Conservation (phyloP, 2,888 invertebrate genomes). For the Acrobasis repandana region DNA sequence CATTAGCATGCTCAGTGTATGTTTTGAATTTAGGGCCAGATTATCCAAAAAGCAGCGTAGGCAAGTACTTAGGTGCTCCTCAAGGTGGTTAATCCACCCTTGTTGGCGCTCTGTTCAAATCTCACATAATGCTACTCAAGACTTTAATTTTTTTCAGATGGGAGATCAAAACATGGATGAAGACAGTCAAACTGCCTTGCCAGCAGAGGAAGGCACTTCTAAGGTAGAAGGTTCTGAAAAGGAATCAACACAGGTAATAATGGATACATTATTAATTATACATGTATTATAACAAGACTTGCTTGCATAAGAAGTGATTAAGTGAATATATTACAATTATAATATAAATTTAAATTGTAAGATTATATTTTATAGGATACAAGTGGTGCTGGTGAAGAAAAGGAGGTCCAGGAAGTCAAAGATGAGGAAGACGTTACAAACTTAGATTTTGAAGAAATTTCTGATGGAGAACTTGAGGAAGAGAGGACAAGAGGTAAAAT, state of each 20-base stretch:
- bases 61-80: no score
- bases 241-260: slow-evolving; percentile 68
- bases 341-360: slow-evolving; percentile 18
- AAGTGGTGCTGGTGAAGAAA: slow-evolving; percentile 68
- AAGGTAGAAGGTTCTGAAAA: slow-evolving; percentile 68
- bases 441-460: slow-evolving; percentile 94
- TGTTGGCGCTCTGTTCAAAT: no score
- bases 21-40: no score
- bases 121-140: no score
- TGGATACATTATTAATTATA: neutral
- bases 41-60: no score
- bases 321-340: no score
- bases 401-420: slow-evolving; percentile 78
- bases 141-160: slow-evolving; percentile 51
- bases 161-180: slow-evolving; percentile 70
- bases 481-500: slow-evolving; percentile 83
- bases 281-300: no score
- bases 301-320: neutral
- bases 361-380: slow-evolving; percentile 55
- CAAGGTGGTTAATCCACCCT: no score
- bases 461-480: slow-evolving; percentile 94
- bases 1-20: no score
- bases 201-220: slow-evolving; percentile 52
- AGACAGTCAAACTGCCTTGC: slow-evolving; percentile 62
- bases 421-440: slow-evolving; percentile 89